Evolutionary conservation across 1,140 invertebrate genomes (phyloP).

Genomic region (Archivesica marissinica): DNA sequence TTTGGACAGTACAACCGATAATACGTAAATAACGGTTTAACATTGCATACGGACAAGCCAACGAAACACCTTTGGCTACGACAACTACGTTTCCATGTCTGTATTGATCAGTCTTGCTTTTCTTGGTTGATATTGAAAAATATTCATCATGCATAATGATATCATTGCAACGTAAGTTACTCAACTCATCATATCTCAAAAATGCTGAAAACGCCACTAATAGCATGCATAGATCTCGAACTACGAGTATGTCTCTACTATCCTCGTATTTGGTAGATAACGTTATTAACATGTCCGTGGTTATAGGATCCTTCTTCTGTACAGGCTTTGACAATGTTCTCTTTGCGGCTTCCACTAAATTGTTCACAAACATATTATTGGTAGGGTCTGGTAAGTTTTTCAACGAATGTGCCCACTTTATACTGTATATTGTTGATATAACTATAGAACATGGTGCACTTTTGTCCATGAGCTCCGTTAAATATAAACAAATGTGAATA

Average conservation of each 20-base stretch:
- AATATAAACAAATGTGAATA: conserved; percentile 34
- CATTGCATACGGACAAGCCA: conserved; percentile 62
- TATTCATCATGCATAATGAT: conserved; percentile 47
- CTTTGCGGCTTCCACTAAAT: conserved; percentile 18
- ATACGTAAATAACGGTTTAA: conserved; percentile 59
- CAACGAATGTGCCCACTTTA: conserved; percentile 38
- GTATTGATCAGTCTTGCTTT: conserved; percentile 69
- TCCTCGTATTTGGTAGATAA: conserved; percentile 21
- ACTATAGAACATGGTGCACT: background rate
- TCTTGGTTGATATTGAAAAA: conserved; percentile 45
- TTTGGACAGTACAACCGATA: background rate
- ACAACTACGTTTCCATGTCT: conserved; percentile 59
- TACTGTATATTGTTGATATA: conserved; percentile 12
- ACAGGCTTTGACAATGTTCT: background rate
- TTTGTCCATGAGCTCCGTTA: conserved; percentile 28
- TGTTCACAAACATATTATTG: conserved; percentile 35
- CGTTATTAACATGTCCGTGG: conserved; percentile 14
- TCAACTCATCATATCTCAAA: conserved; percentile 64
- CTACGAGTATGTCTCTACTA: conserved; percentile 11
- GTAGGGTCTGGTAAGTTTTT: conserved; percentile 3
- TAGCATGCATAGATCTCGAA: conserved; percentile 53
- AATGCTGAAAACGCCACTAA: conserved; percentile 41
- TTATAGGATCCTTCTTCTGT: conserved; percentile 33
- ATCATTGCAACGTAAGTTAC: conserved; percentile 55
- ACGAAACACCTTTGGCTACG: conserved; percentile 57